Percentiles rank a stretch among this genome's conserved stretches.
Conservation (phyloP, 2,888 invertebrate species). For the Teleiodes luculella region DNA sequence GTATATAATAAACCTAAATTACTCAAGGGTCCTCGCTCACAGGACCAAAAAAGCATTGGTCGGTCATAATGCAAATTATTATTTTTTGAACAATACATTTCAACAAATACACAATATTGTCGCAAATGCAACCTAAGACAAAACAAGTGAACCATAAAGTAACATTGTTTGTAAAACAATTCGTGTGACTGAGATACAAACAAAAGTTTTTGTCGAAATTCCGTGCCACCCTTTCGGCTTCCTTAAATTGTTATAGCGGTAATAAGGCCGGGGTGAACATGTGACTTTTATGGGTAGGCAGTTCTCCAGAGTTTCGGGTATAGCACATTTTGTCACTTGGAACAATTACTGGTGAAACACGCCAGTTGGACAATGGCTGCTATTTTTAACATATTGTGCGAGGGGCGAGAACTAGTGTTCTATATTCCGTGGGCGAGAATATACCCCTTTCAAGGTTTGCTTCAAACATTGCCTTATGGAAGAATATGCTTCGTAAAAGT, state of each 20-base stretch:
- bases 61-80: constrained; percentile 35
- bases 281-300: constrained; percentile 71
- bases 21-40: constrained; percentile 35
- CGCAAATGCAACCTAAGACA: constrained; percentile 55
- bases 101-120: constrained; percentile 51
- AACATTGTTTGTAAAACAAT: constrained; percentile 77
- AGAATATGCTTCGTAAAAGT: constrained; percentile 3
- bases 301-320: constrained; percentile 64
- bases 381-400: constrained; percentile 48
- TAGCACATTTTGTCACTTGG: constrained; percentile 60
- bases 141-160: constrained; percentile 72
- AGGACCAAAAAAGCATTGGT: constrained; percentile 49
- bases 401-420: too few relatives aligned
- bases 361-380: constrained; percentile 45
- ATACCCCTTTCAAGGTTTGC: constrained; percentile 6
- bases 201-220: constrained; percentile 72
- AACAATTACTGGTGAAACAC: constrained; percentile 52
- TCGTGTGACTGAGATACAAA: constrained; percentile 59
- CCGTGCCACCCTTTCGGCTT: constrained; percentile 72
- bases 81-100: constrained; percentile 52
- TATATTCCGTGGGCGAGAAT: too few relatives aligned
- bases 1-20: too few relatives aligned
- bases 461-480: not conserved
- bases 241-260: constrained; percentile 75
- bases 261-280: constrained; percentile 70